Base-by-base conservation (phyloP, 1,140 invertebrate species). In the Cotesia glomerata region DNA sequence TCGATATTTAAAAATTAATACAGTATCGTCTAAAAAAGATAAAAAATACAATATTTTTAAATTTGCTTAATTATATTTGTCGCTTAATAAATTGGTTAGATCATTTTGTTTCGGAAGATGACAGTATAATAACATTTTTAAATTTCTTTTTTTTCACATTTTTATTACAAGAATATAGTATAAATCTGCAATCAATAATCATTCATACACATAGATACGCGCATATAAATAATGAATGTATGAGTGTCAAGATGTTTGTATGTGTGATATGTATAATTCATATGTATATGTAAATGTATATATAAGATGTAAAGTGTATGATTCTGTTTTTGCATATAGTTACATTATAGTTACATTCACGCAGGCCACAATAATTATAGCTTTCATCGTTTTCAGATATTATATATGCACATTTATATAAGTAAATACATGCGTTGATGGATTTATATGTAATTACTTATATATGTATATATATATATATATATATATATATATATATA, bases 151-250 rank as follows among this genome's bases (percentile, higher is more conserved):
- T 78, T 84, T 77, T 77, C 36, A 76, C 78, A 75, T 71, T 85
- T 87, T 87, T 87, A 87, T 87, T 87, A 86, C 79, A 87, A 87
- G 79, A 87, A 87, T 87, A 87, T 85, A 87, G 85, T 86, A 87
- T 86, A 86, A 87, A 87, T 84, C 83, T 85, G 77, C 69, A 68
- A 68, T 74, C 61, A 64, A 74, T 74, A 71, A 74, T 74, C 51
- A 71, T 71, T 71, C 71, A 68, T 61, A 69, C 65, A 68, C 66
- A 68, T 35, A 51, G 18, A 52, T 34, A 52, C 69, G 64, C 64
- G 58, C 73, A 39, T 74, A 66, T 69, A 39, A 69, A 56, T 70
- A n/a, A 56, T 69, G 32, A 58, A 36, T 72, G 52, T 65, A 61
- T 75, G 16, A 18, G 61, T 73, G 52, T 62, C 13, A 45, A 5